Evolutionary conservation across 1,140 invertebrate genomes (phyloP).

Genomic region (Glomeris maerens): DNA sequence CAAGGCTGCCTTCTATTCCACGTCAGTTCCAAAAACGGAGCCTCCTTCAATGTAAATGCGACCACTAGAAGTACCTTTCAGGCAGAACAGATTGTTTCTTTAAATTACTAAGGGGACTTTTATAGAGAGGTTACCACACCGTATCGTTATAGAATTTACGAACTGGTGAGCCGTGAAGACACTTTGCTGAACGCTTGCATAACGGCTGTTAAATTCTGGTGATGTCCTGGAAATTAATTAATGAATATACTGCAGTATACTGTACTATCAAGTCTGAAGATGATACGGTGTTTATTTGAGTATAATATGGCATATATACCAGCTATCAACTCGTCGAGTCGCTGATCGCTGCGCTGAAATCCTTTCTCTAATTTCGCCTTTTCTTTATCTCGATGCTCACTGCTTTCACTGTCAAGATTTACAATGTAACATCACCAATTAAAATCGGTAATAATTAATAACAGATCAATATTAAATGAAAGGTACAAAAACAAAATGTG

Average conservation of each 20-base stretch:
- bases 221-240: constrained; percentile 46
- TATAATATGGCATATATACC: constrained; percentile 21
- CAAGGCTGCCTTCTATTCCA: no score
- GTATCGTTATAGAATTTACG: no score
- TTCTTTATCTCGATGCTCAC: constrained; percentile 85
- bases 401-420: constrained; percentile 57
- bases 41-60: no score
- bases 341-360: constrained; percentile 76
- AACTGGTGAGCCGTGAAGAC: constrained; percentile 53
- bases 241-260: no score
- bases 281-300: neutral
- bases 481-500: neutral
- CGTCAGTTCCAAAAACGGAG: no score
- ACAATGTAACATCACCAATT: neutral
- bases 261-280: no score
- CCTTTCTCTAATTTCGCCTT: constrained; percentile 85
- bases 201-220: constrained; percentile 73
- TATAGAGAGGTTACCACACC: no score
- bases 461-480: constrained; percentile 1
- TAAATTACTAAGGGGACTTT: no score
- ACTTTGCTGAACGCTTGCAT: constrained; percentile 69
- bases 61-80: no score
- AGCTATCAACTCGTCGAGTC: constrained; percentile 73
- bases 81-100: no score
- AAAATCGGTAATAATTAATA: neutral